Base-by-base conservation (phyloP, 2,113 vertebrate species). In the Neotoma lepida region DNA sequence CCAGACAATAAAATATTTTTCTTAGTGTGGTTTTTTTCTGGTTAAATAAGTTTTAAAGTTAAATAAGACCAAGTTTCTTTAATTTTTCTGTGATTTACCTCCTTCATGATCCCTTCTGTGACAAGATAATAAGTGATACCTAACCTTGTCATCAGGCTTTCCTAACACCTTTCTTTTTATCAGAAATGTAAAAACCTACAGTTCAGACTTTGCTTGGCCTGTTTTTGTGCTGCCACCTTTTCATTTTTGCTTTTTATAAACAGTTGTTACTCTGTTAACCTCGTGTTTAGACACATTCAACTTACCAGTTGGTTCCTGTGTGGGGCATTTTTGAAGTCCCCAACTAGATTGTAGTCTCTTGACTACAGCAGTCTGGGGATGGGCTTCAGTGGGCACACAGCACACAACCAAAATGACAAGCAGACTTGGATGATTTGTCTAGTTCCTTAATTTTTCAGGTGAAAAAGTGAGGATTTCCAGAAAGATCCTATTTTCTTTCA, bases 21-120 rank as follows among this genome's bases (percentile, higher is more conserved):
- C 35, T 91, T 86, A 46, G 44, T 81, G 22, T 30, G 15, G 15
- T 13, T 54, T 63, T 78, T 46, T 70, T 5, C 14, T 51, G 51
- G 51, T 66, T 64, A 89, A 91, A 49, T 94, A 76, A 71, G 70
- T 91, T 94, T 88, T 10, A 51, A 70, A 92, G 22, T 80, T 90
- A 77, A 9, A 39, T 2, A 85, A 89, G 51, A 86, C 61, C 44
- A 41, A 33, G 6, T 89, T 89, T 70, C 13, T 91, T 94, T 6
- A 44, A 1, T 70, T 87, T 91, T 68, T 71, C 76, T 17, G 15
- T 74, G 71, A 44, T 17, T 90, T 87, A 74, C 35, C 84, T 93
- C 13, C 35, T 93, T 63, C 12, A 18, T 58, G 10, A 61, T 39
- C 24, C n/a, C 12, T 58, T 93, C 54, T 54, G 46, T 87, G 86